Conservation (phyloP, 1,140 invertebrate species). For the Hermatobates lingyangjiaoensis region DNA sequence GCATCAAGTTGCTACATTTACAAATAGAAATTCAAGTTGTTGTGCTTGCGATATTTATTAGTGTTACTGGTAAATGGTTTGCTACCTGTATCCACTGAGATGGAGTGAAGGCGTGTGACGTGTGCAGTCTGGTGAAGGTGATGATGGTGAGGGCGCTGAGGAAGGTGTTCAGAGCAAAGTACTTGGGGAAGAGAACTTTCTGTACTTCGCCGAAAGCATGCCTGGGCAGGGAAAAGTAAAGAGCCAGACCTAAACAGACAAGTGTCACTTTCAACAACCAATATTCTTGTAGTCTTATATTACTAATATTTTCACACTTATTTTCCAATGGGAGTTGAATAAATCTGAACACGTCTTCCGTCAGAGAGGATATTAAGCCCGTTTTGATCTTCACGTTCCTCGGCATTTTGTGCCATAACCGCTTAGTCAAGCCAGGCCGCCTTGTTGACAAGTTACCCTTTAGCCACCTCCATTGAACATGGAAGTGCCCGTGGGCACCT, state of each 20-base stretch:
- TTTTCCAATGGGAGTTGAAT: too few species aligned
- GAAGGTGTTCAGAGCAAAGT: slow-evolving; percentile 55
- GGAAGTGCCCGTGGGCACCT: too few species aligned
- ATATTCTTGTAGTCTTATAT: slow-evolving; percentile 6
- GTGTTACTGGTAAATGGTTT: background rate
- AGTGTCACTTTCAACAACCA: background rate
- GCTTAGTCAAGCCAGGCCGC: too few species aligned
- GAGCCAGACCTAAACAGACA: slow-evolving; percentile 42
- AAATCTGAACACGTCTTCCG: too few species aligned
- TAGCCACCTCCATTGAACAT: too few species aligned
- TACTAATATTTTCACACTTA: too few species aligned
- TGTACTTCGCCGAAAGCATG: slow-evolving; percentile 68
- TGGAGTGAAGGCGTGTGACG: slow-evolving; percentile 20
- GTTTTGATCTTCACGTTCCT: too few species aligned
- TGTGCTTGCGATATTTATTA: background rate
- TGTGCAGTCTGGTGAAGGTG: slow-evolving; percentile 38
- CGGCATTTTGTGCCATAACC: too few species aligned
- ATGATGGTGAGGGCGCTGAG: slow-evolving; percentile 51
- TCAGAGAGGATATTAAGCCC: too few species aligned
- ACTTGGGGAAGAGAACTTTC: slow-evolving; percentile 64
- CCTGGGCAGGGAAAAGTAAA: slow-evolving; percentile 61
- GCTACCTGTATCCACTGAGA: slow-evolving; percentile 28
- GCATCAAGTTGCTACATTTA: background rate
- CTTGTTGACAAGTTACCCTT: too few species aligned
- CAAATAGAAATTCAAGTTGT: background rate